These are phyloP conservation scores for Chiloscyllium punctatum DNA, from an alignment of 2,797 vertebrate genomes.

Conservation along the genomic window DNA sequence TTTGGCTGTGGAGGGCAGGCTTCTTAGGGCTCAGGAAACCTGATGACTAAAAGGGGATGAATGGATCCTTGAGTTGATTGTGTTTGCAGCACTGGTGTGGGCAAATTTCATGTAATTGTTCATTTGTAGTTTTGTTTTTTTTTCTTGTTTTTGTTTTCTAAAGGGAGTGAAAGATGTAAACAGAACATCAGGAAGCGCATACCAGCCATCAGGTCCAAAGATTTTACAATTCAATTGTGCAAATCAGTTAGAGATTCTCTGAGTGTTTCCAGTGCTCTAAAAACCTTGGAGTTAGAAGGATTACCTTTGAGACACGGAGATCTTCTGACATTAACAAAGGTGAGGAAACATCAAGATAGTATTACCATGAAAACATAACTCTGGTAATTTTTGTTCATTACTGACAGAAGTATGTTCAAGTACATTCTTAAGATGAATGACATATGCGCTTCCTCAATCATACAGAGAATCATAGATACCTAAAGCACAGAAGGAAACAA, in stretches of 20 bases:
- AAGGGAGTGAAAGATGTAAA: constrained; percentile 56
- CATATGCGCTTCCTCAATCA: not conserved
- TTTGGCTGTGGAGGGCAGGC: not conserved
- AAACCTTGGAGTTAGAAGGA: constrained; percentile 76
- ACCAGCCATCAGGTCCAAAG: constrained; percentile 76
- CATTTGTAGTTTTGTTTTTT: not conserved
- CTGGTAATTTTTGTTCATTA: not conserved
- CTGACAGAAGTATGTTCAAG: not conserved
- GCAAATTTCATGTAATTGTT: not conserved
- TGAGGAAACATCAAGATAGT: constrained; percentile 45
- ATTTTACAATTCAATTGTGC: constrained; percentile 77
- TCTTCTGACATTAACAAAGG: constrained; percentile 75
- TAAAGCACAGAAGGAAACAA: not conserved
- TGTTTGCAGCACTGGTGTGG: not conserved
- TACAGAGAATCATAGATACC: not conserved
- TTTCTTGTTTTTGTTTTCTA: constrained; percentile 40
- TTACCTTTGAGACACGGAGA: constrained; percentile 80
- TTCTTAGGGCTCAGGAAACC: not conserved
- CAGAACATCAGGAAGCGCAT: constrained; percentile 63
- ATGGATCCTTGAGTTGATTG: not conserved
- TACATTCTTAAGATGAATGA: no score
- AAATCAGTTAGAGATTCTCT: constrained; percentile 78
- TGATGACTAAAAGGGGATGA: not conserved
- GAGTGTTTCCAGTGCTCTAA: constrained; percentile 65
- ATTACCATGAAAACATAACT: not conserved